Base-by-base conservation (phyloP, 2,888 invertebrate genomes). In the Phasia obesa region DNA sequence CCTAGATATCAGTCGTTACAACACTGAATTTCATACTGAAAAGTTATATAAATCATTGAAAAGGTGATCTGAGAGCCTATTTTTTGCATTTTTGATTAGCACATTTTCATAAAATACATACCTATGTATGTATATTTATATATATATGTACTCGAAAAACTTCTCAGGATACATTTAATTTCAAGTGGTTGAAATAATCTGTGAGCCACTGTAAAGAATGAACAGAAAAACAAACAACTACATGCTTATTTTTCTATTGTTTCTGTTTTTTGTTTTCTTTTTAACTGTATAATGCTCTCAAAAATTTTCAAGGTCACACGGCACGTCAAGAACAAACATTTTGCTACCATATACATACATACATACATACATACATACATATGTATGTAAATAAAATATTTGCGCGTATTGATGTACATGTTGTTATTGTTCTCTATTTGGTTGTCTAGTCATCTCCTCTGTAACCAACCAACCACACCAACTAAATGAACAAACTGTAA, bases 281-380 rank as follows among this genome's bases (percentile, higher is more conserved):
- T 78, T 15, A 70, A 67, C 47, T 51, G 47, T 67, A 51, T 55
- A 67, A 62, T 67, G 74, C 70, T 27, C 38, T 78, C 64, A 78
- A 78, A 78, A 75, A 47, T 76, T 59, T 79, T 83, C 79, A 83
- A 83, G 83, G 83, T 83, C 83, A 67, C 71, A 79, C 71, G 75
- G 79, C 79, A 79, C 70, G 55, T 75, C 65, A 75, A 70, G 78
- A 75, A 78, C 64, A 71, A 70, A 70, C 44, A 75, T 11, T 27
- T n/a, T 49, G 19, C 35, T 21, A 2, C 7, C 17, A 71, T 17
- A 42, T n/a, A 13, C 21, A 57, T 7, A 42, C 27, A n/a, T 27
- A 9, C 25, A 57, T 67, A 53, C 67, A 13, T 62, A 64, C 11
- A 49, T 70, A n/a, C n/a, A n/a, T 47, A 17, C 13, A 42, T 15